A percentile compares a stretch with the other conserved stretches of the same genome.
Evolutionary conservation across 2,113 vertebrate species (phyloP).

Genomic region (Sterrhoptilus dennistouni): DNA sequence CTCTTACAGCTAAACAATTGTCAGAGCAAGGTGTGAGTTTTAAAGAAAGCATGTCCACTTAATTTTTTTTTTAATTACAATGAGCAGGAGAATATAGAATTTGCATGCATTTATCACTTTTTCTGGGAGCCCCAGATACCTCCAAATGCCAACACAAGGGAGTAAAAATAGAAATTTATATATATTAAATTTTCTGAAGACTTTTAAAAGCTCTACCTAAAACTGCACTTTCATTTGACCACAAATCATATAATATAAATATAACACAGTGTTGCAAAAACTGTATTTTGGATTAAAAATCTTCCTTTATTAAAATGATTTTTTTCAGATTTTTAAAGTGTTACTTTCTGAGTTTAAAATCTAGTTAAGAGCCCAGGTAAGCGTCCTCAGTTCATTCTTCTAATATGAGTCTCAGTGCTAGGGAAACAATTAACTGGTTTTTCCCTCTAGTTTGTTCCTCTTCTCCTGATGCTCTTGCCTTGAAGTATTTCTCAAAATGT

Average conservation of each 20-base stretch:
- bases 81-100: background rate
- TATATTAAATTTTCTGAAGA: background rate
- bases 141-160: background rate
- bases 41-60: background rate
- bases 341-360: background rate
- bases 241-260: background rate
- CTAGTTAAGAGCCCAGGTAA: background rate
- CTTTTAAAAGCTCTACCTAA: background rate
- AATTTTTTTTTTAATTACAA: background rate
- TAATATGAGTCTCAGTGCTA: background rate
- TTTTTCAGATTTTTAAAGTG: background rate
- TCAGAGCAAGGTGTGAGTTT: background rate
- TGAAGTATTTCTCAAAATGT: conserved; percentile 1
- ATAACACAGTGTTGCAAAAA: background rate
- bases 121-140: background rate
- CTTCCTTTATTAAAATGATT: background rate
- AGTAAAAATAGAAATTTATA: background rate
- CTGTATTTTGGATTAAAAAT: background rate
- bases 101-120: background rate
- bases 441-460: background rate
- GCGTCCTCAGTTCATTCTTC: background rate
- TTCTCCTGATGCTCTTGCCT: background rate
- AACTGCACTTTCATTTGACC: background rate
- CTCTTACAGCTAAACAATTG: background rate
- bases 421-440: background rate